These are phyloP conservation scores for Congeria kusceri DNA, from an alignment of 2,888 invertebrate species.

Conservation along the genomic window DNA sequence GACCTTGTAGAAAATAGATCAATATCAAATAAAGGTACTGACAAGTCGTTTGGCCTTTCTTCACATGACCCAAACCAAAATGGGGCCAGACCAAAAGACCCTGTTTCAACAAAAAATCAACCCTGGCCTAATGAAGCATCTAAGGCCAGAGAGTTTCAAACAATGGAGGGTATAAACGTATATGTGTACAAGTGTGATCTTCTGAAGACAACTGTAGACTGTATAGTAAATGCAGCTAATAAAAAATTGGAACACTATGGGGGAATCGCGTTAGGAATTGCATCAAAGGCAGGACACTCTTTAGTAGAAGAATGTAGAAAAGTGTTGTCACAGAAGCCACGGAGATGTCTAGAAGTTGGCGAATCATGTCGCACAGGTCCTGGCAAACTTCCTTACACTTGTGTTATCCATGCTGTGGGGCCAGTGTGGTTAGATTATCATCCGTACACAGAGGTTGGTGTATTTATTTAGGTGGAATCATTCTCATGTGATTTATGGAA, in stretches of 20 bases:
- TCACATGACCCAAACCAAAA: neutral
- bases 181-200: constrained; percentile 15
- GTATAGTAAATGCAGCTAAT: constrained; percentile 64
- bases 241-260: constrained; percentile 43
- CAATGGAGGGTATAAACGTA: constrained; percentile 16
- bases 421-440: constrained; percentile 48
- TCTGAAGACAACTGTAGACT: constrained; percentile 32
- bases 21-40: no score
- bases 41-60: no score
- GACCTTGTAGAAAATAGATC: no score
- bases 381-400: constrained; percentile 35
- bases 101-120: neutral
- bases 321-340: constrained; percentile 4
- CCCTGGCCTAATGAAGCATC: neutral
- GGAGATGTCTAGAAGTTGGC: constrained; percentile 35
- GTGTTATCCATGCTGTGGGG: constrained; percentile 62
- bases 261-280: constrained; percentile 49
- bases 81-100: neutral
- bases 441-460: no score
- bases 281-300: constrained; percentile 36
- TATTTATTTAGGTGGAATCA: no score
- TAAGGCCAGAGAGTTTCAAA: neutral
- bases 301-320: constrained; percentile 33
- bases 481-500: no score
- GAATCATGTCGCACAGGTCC: constrained; percentile 35